Evolutionary conservation across 1,140 invertebrate genomes (phyloP), one percentile per base, ranked within the genome.

Genomic region (Heliothis subflexa): DNA sequence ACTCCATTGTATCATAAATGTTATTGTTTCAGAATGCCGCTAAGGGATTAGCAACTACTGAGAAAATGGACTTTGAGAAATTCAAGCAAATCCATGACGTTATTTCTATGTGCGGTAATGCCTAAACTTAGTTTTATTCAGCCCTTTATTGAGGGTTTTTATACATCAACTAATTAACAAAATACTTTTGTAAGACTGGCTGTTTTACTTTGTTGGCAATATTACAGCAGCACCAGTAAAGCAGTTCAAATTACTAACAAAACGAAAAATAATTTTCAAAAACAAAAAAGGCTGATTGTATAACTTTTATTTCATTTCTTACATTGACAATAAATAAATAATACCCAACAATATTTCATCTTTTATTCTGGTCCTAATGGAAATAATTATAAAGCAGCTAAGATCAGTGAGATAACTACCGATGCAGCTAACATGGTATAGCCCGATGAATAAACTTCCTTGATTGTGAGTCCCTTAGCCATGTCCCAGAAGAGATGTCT

Each of bases 401-500:
- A 75, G 13, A 90, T 72, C 2, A 92, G 66, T 12, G 94, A 94
- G 0, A 94, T 83, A 13, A 95, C 83, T 13, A 88, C 64, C 10
- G 95, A 82, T 1, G 94, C 80, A 18, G 85, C 96, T 28, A 96
- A 81, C 88, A 97, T 96, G 61, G 91, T 87, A 90, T 97, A 97
- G 81, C 97, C 97, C 52, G 97, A 97, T 7, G 91, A 90, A 83
- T 97, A 97, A 4, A 97, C 97, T 88, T 97, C 95, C 88, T 97
- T 97, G 28, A 97, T 96, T 45, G 96, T 95, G 16, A 97, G 94
- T 79, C 96, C 97, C 82, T 95, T 95, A 10, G 97, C 97, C 0
- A 96, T 94, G 84, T 97, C 97, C 97, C 97, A 97, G 45, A 95
- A 84, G 88, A 97, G 94, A 93, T 97, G 97, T 74, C 97, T 95